Evolutionary conservation across 2,888 invertebrate genomes (phyloP), one percentile per base, ranked within the genome.

Genomic region (Tuta absoluta): DNA sequence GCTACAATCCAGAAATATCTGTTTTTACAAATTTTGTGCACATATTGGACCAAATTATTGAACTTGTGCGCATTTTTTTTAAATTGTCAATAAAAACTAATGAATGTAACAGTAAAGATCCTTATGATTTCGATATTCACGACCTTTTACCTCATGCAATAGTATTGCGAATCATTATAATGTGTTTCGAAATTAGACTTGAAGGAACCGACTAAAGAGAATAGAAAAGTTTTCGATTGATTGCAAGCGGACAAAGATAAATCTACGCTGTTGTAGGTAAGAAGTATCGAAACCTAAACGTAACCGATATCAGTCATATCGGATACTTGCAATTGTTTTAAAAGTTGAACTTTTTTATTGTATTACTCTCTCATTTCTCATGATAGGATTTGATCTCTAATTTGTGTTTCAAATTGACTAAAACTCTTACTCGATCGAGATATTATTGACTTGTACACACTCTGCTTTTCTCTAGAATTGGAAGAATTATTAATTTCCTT

Each of bases 141-240:
- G 10, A 68, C 72, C 68, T 73, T 72, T 76, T 79, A 84, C 81
- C 83, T 85, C 83, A 33, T 33, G 33, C 33, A 33, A 33, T 33
- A 82, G 78, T 82, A 82, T 82, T 80, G 67, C 73, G 79, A 76
- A 72, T 77, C 76, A 81, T 82, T 82, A 75, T 68, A 71, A 82
- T 79, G 84, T 85, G 85, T 87, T 89, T 83, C 78, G 77, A 74
- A 72, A 38, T 37, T 63, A 24, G 23, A 51, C 19, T 66, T 33
- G 62, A 70, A 38, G 68, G 69, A 68, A 64, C 66, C 14, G 7
- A 65, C 71, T 74, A 38, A 38, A 38, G 1, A 41, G 12, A n/a
- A n/a, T n/a, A n/a, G n/a, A n/a, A n/a, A n/a, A n/a, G n/a, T n/a
- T 11, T 41, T 14, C 41, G 14, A 11, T 41, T 8, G 14, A 14